phyloP scores from a whole-genome alignment of 2,888 invertebrate species.

The Calliopum simillimum region DNA sequence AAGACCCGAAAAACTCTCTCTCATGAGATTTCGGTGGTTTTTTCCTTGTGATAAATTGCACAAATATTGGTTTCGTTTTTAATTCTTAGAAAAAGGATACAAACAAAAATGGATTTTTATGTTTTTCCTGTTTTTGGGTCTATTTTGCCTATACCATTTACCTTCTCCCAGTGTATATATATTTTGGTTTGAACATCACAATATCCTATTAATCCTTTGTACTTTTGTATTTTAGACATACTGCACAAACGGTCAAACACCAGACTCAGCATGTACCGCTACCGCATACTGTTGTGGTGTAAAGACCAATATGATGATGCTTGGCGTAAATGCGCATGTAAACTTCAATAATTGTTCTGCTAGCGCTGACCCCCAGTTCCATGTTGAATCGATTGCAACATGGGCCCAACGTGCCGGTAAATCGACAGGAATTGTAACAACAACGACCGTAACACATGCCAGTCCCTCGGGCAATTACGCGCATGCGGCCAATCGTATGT shows the following conservation, averaged over 20 bases:
- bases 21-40: too few species aligned
- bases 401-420: slow-evolving; percentile 76
- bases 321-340: slow-evolving; percentile 79
- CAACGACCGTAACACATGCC: slow-evolving; percentile 83
- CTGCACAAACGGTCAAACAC: slow-evolving; percentile 75
- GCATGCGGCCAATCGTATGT: slow-evolving; percentile 75
- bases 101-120: too few species aligned
- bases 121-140: too few species aligned
- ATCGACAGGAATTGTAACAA: slow-evolving; percentile 77
- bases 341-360: slow-evolving; percentile 73
- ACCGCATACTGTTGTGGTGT: slow-evolving; percentile 71
- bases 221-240: slow-evolving; percentile 67
- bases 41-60: too few species aligned
- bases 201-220: too few species aligned
- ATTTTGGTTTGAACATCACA: too few species aligned
- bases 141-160: too few species aligned
- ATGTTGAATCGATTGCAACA: slow-evolving; percentile 74
- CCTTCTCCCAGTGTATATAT: too few species aligned
- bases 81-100: too few species aligned
- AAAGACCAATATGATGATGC: slow-evolving; percentile 75
- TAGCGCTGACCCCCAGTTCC: slow-evolving; percentile 71
- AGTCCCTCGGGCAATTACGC: slow-evolving; percentile 77
- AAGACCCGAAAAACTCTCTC: too few species aligned
- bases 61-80: too few species aligned
- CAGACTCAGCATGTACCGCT: slow-evolving; percentile 78